phyloP scores from a whole-genome alignment of 2,113 vertebrate genomes.

The Saimiri boliviensis region DNA sequence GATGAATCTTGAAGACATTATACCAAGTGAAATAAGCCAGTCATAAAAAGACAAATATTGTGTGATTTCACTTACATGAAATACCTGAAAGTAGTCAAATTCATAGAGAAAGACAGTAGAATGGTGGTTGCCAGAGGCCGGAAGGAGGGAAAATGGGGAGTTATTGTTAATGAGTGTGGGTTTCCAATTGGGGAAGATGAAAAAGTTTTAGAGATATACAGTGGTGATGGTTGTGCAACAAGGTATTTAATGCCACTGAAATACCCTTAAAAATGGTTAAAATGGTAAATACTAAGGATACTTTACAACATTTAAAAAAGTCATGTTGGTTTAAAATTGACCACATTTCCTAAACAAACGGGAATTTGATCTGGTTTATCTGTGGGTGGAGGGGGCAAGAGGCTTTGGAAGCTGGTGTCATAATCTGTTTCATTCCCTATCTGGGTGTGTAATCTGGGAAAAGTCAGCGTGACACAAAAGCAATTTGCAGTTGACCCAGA shows the following conservation, averaged over 20 bases:
- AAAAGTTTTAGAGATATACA: background rate
- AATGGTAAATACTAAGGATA: background rate
- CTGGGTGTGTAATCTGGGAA: slow-evolving; percentile 51
- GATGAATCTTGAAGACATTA: background rate
- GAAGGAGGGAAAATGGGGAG: background rate
- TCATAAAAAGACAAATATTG: background rate
- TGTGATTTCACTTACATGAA: background rate
- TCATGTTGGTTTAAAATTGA: background rate
- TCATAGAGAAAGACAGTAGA: background rate
- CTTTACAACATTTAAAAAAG: background rate
- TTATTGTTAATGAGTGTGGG: background rate
- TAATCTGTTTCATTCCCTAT: background rate
- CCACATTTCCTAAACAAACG: background rate
- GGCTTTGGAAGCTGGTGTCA: background rate
- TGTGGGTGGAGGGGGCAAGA: background rate
- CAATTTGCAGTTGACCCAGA: slow-evolving; percentile 8
- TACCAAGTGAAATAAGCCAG: background rate
- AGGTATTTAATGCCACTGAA: background rate
- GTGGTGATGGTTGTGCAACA: background rate
- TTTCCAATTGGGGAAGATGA: background rate
- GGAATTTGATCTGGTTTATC: background rate
- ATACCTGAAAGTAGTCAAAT: background rate
- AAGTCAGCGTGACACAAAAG: slow-evolving; percentile 4
- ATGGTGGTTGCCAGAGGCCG: background rate
- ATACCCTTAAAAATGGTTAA: background rate